Evolutionary conservation across 2,113 vertebrate genomes (phyloP).

Genomic region (Micronycteris hirsuta): DNA sequence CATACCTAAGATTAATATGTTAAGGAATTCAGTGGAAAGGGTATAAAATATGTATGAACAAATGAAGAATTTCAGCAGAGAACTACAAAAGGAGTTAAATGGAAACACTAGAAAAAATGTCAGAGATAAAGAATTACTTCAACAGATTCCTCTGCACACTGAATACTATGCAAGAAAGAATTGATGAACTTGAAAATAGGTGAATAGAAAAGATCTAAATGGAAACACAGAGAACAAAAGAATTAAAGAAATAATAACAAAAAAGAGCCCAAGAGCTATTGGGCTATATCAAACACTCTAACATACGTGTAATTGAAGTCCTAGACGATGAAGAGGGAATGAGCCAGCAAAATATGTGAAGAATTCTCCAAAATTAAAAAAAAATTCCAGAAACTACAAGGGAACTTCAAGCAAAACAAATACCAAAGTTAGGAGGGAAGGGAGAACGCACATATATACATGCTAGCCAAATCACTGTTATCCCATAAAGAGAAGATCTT

Average conservation of each 20-base stretch:
- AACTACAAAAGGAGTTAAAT: not conserved
- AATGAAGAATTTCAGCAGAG: not conserved
- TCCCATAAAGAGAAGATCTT: not conserved
- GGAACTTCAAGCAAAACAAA: not conserved
- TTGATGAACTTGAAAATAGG: not conserved
- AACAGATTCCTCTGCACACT: not conserved
- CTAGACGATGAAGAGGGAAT: not conserved
- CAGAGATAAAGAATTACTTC: not conserved
- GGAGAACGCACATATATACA: not conserved
- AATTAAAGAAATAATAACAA: not conserved
- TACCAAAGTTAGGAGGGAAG: not conserved
- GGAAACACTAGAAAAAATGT: not conserved
- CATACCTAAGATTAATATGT: not conserved
- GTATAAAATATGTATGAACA: not conserved
- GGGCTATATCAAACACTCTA: not conserved
- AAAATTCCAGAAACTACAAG: not conserved
- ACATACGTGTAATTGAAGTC: not conserved
- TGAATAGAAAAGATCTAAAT: not conserved
- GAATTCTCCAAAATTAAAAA: not conserved
- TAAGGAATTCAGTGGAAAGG: not conserved
- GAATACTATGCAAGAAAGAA: not conserved
- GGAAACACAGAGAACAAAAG: not conserved
- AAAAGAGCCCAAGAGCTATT: not conserved
- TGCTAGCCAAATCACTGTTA: not conserved
- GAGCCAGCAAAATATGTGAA: not conserved